A percentile compares a stretch with the other conserved stretches of the same genome.
Conservation (phyloP, 2,797 vertebrate genomes). For the Parauchenoglanis ngamensis region DNA sequence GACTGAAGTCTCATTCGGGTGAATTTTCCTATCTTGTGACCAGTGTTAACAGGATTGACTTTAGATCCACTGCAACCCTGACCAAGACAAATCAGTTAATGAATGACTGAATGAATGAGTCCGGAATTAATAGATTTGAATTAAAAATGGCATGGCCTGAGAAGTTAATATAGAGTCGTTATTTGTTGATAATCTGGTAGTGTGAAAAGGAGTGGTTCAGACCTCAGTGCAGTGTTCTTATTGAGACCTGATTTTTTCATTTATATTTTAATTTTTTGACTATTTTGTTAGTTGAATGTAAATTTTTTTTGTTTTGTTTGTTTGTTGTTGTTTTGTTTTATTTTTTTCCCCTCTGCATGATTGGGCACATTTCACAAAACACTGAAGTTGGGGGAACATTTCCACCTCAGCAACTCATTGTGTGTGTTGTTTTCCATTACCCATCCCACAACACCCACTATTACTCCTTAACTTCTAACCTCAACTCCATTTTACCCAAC, state of each 20-base stretch:
- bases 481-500: neutral
- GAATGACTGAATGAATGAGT: neutral
- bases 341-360: neutral
- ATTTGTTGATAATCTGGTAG: neutral
- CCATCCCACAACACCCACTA: neutral
- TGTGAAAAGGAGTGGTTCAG: neutral
- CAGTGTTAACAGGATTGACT: neutral
- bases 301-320: too few species aligned
- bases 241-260: too few species aligned
- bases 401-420: neutral
- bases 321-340: neutral
- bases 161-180: neutral
- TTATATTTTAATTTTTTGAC: neutral
- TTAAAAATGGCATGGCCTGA: neutral
- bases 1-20: neutral
- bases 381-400: neutral
- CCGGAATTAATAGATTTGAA: neutral
- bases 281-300: neutral
- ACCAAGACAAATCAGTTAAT: neutral
- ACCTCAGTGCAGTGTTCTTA: neutral
- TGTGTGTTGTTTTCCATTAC: neutral
- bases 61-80: neutral
- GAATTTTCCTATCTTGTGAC: neutral
- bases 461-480: neutral
- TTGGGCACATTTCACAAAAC: neutral